Conservation (phyloP, 1,140 invertebrate genomes). For the Caenorhabditis latens region DNA sequence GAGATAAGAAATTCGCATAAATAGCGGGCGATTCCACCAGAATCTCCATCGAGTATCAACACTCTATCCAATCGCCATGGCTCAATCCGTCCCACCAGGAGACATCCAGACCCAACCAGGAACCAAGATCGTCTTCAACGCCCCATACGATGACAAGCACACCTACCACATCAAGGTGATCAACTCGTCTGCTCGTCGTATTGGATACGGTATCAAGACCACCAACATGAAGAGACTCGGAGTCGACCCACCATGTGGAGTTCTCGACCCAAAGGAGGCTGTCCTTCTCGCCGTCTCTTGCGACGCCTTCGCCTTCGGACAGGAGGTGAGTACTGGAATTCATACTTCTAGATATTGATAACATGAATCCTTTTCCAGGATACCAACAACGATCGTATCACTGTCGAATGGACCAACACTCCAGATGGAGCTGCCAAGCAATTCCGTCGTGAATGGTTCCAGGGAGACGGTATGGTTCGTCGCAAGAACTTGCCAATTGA, state of each 20-base stretch:
- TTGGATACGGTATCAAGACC: constrained; percentile 65
- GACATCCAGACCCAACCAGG: no score
- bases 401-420: constrained; percentile 31
- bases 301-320: constrained; percentile 63
- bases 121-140: constrained; percentile 67
- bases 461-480: constrained; percentile 25
- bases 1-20: no score
- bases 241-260: constrained; percentile 61
- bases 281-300: constrained; percentile 60
- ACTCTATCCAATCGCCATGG: no score
- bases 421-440: constrained; percentile 19
- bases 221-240: constrained; percentile 63
- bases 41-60: no score
- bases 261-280: constrained; percentile 64
- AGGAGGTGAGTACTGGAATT: constrained; percentile 39
- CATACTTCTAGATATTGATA: no score
- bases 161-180: constrained; percentile 64
- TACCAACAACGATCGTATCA: constrained; percentile 49
- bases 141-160: constrained; percentile 67
- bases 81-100: no score
- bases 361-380: not conserved
- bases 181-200: constrained; percentile 62
- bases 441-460: constrained; percentile 51
- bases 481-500: constrained; percentile 30
- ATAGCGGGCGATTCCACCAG: no score